A percentile compares a stretch with the other conserved stretches of the same genome.
Conservation (phyloP, 2,888 invertebrate species). For the Cepaea hortensis region DNA sequence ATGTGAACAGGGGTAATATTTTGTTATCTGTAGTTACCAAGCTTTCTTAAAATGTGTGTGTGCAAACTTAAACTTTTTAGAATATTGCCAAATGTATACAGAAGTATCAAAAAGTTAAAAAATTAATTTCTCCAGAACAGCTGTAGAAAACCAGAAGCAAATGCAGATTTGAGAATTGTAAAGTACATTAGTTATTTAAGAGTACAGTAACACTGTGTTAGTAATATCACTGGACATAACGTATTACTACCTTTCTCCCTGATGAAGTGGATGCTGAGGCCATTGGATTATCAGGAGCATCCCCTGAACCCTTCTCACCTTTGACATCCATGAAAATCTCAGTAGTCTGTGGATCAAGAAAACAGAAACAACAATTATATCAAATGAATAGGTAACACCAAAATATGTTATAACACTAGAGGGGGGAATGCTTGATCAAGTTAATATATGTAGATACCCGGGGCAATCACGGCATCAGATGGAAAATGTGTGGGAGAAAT, state of each 20-base stretch:
- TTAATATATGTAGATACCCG: too few relatives aligned
- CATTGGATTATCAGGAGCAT: background rate
- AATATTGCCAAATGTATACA: background rate
- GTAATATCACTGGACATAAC: background rate
- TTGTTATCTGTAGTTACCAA: background rate
- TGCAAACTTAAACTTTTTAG: background rate
- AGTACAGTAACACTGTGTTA: too few relatives aligned
- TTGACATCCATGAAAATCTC: slow-evolving; percentile 25
- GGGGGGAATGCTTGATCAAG: too few relatives aligned
- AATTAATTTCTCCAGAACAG: background rate
- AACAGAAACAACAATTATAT: too few relatives aligned
- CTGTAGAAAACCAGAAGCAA: background rate
- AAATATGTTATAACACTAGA: background rate
- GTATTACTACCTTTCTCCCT: slow-evolving; percentile 25
- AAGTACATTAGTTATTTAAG: too few relatives aligned
- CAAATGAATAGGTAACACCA: background rate
- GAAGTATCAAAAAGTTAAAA: background rate
- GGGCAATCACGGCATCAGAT: too few relatives aligned
- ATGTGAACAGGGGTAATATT: too few relatives aligned
- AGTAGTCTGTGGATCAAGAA: background rate
- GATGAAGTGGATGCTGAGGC: slow-evolving; percentile 17
- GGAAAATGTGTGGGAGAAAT: too few relatives aligned
- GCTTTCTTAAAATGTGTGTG: background rate
- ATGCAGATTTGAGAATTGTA: background rate
- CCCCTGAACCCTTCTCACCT: slow-evolving; percentile 23